Evolutionary conservation across 2,113 vertebrate species (phyloP).

Genomic region (Daubentonia madagascariensis): DNA sequence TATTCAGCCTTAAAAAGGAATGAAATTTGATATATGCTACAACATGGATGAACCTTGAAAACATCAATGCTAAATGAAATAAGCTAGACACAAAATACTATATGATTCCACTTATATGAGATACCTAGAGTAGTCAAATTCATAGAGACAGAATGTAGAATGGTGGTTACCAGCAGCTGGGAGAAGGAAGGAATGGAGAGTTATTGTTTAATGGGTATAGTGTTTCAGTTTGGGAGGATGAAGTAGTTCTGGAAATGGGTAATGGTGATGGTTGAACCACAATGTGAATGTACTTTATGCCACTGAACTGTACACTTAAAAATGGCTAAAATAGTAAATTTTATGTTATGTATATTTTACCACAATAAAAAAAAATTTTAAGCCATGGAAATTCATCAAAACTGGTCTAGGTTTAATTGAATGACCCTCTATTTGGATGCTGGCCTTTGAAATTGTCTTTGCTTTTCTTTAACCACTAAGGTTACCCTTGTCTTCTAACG

Average conservation of each 20-base stretch:
- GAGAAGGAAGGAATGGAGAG: neutral
- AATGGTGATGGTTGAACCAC: neutral
- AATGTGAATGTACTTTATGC: neutral
- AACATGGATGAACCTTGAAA: neutral
- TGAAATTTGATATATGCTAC: neutral
- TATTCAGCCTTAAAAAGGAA: neutral
- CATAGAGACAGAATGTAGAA: neutral
- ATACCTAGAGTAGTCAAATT: neutral
- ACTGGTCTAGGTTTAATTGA: neutral
- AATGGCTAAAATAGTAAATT: neutral
- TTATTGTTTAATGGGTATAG: neutral
- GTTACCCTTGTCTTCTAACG: neutral
- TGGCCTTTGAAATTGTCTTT: neutral
- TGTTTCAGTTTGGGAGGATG: neutral
- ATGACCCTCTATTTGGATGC: neutral
- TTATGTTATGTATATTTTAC: neutral
- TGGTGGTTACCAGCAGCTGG: neutral
- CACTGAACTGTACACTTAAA: neutral
- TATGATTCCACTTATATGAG: neutral
- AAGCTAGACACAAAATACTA: neutral
- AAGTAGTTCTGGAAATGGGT: neutral
- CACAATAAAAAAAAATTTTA: neutral
- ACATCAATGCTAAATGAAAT: neutral
- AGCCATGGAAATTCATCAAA: slow-evolving; percentile 5
- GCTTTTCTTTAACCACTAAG: neutral